Conservation (phyloP, 37 sponge, comb jelly and placozoan species). For the Tethya wilhelma region DNA sequence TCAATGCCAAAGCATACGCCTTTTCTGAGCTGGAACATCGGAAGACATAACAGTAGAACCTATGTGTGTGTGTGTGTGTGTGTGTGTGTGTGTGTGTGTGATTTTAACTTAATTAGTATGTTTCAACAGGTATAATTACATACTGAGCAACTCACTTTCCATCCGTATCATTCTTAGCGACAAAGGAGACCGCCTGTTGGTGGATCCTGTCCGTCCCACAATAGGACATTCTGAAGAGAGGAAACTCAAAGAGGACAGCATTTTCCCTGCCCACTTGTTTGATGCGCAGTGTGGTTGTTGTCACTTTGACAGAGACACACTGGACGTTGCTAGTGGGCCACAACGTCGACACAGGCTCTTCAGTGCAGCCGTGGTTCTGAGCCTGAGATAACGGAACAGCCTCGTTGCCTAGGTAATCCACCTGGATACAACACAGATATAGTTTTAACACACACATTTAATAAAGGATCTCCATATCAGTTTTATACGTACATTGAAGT, state of each 20-base stretch:
- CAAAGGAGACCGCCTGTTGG: constrained; percentile 58
- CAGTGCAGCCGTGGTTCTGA: constrained; percentile 77
- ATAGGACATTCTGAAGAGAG: constrained; percentile 77
- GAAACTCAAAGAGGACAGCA: constrained; percentile 73
- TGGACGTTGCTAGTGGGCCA: constrained; percentile 3
- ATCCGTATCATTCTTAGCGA: constrained; percentile 77
- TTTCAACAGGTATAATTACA: no score
- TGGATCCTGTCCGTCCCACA: constrained; percentile 78
- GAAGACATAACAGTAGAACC: constrained; percentile 82
- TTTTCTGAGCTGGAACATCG: constrained; percentile 64
- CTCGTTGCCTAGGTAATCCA: constrained; percentile 61
- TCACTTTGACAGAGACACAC: constrained; percentile 33
- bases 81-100: no score
- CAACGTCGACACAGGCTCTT: constrained; percentile 42
- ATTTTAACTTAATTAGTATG: no score
- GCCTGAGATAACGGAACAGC: constrained; percentile 29
- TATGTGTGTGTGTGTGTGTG: background rate
- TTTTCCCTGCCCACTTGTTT: constrained; percentile 35
- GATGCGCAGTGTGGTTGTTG: constrained; percentile 71
- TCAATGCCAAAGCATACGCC: constrained; percentile 73
- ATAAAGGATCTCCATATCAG: background rate
- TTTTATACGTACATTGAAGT: constrained; percentile 50
- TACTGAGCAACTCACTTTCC: constrained; percentile 15
- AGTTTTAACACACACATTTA: background rate
- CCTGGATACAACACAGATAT: constrained; percentile 4